A percentile compares a stretch with the other conserved stretches of the same genome.
Conservation (phyloP, 1,140 invertebrate species). For the Drosophila tropicalis region DNA sequence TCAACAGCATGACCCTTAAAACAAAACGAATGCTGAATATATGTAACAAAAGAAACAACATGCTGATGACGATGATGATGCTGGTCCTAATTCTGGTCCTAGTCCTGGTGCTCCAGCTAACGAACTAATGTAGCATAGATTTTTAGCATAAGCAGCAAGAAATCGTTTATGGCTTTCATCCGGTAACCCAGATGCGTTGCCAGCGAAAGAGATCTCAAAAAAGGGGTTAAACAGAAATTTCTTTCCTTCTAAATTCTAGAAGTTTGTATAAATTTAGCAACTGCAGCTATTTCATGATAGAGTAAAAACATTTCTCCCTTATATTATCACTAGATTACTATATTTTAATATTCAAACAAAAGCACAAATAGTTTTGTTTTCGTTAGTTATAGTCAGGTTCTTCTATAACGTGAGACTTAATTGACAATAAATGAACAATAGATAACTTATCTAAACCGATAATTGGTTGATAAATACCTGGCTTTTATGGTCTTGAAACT, state of each 20-base stretch:
- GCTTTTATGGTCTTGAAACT: neutral
- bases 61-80: slow-evolving; percentile 9
- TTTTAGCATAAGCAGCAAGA: slow-evolving; percentile 69
- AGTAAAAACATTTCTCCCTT: too few species aligned
- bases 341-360: too few species aligned
- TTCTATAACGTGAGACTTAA: too few species aligned
- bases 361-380: too few species aligned
- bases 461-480: neutral
- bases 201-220: neutral
- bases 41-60: slow-evolving; percentile 33
- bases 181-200: neutral
- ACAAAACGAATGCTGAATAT: slow-evolving; percentile 43
- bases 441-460: neutral
- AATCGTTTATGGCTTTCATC: slow-evolving; percentile 51
- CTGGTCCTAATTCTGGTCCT: neutral
- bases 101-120: slow-evolving; percentile 48
- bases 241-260: too few species aligned
- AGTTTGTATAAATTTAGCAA: too few species aligned
- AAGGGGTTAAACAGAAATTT: neutral
- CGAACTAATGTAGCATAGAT: slow-evolving; percentile 79
- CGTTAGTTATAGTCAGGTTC: too few species aligned
- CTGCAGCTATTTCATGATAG: too few species aligned
- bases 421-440: neutral
- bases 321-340: too few species aligned
- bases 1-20: slow-evolving; percentile 56